Conservation (phyloP, 2,113 vertebrate species). For the Cygnus buccinator region DNA sequence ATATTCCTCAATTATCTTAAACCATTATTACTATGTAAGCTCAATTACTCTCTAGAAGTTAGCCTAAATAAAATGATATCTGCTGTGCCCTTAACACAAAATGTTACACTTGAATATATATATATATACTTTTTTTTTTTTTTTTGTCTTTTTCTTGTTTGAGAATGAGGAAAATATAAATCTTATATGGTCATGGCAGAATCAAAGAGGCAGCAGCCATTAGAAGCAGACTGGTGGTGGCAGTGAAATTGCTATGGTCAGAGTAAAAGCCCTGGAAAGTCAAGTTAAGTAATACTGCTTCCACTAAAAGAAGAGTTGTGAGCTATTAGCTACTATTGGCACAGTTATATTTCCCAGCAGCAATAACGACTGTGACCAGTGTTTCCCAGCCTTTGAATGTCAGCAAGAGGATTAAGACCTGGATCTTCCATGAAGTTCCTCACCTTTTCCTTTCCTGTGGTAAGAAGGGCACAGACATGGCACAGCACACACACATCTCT, state of each 20-base stretch:
- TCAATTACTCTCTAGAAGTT: background rate
- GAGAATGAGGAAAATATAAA: background rate
- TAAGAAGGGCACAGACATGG: background rate
- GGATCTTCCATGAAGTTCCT: background rate
- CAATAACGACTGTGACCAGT: background rate
- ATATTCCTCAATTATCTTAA: background rate
- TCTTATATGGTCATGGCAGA: background rate
- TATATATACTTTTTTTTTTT: background rate
- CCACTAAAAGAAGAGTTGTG: background rate
- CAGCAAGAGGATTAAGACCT: background rate
- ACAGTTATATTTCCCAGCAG: background rate
- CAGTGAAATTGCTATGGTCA: background rate
- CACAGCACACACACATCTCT: rapidly evolving
- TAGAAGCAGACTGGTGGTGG: background rate
- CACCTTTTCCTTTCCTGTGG: background rate
- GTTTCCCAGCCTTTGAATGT: background rate
- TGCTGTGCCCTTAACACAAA: background rate
- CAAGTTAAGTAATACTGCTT: background rate
- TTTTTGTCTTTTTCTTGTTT: background rate
- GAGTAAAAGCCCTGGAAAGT: background rate
- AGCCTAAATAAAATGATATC: background rate
- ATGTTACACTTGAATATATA: background rate
- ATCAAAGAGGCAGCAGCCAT: background rate
- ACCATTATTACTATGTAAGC: background rate
- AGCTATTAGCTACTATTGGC: background rate